Evolutionary conservation across 2,797 vertebrate species (phyloP), one percentile per base, ranked within the genome.

Genomic region (Chanos chanos): DNA sequence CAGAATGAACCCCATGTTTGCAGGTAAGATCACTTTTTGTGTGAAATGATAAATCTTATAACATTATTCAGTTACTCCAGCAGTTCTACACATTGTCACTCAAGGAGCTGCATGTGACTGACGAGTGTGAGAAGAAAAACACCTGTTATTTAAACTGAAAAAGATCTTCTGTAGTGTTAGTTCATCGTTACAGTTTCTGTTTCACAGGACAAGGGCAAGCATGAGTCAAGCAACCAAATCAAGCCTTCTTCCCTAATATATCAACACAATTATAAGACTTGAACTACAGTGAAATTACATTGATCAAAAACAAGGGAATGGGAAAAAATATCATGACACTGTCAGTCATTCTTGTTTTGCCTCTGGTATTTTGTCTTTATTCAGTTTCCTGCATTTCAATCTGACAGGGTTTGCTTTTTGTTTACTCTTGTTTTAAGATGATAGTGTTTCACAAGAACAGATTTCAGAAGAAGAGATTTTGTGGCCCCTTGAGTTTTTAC

Each of bases 301-400:
- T 34, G 44, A 68, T 62, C 50, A 50, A 28, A 37, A 57, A 51
- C 27, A 44, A 44, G 57, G 22, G 12, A 18, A 28, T 27, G 4
- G 9, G 21, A 51, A 39, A 4, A n/a, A 6, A 4, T 49, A 12
- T 12, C 28, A 47, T 67, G 5, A 36, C 34, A 19, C 13, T 25
- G 22, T 36, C 37, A 1, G 51, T 51, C 10, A 33, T 16, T 36
- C 19, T 4, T 28, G 45, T 27, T 16, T n/a, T 27, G 49, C 15
- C 28, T 71, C 12, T 68, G 55, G 40, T 77, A 76, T 76, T 80
- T 79, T 75, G 68, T 79, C 65, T 81, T 72, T n/a, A n/a, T 85
- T 85, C 70, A 81, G 85, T 89, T 85, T 83, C 78, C 83, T 70
- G 79, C 74, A 65, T 83, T 84, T 81, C 77, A 85, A 79, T 82